These are phyloP conservation scores for Pangasius macronema DNA, from an alignment of 2,797 vertebrate species.

Conservation along the genomic window DNA sequence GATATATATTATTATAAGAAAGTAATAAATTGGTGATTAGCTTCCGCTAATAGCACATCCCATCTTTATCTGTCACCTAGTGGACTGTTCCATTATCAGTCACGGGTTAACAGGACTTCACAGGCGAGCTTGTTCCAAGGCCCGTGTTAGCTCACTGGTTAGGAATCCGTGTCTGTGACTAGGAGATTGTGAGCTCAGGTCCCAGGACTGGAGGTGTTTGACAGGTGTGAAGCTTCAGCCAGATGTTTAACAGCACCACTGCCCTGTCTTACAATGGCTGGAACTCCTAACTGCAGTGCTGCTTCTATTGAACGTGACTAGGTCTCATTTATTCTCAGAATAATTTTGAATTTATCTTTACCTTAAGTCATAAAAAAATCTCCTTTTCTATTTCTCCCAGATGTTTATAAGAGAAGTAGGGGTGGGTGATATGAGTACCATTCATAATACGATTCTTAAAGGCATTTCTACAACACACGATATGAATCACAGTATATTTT, in stretches of 20 bases:
- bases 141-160: neutral
- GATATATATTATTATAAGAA: neutral
- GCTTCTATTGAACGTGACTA: neutral
- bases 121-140: neutral
- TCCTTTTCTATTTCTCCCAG: neutral
- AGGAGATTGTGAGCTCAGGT: conserved; percentile 10
- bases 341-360: neutral
- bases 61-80: neutral
- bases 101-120: neutral
- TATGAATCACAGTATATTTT: neutral
- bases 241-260: conserved; percentile 18
- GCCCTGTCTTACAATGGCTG: neutral
- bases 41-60: neutral
- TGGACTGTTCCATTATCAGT: neutral
- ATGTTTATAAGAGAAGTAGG: neutral
- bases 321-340: neutral
- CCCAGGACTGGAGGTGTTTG: conserved; percentile 13
- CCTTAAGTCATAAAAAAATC: neutral
- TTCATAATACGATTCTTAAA: neutral
- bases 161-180: conserved; percentile 5
- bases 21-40: neutral
- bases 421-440: neutral
- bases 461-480: neutral
- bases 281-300: neutral
- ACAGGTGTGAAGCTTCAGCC: conserved; percentile 22